Percentiles rank a stretch among this genome's conserved stretches.
Conservation (phyloP, 1,140 invertebrate species). For the Bombus huntii region DNA sequence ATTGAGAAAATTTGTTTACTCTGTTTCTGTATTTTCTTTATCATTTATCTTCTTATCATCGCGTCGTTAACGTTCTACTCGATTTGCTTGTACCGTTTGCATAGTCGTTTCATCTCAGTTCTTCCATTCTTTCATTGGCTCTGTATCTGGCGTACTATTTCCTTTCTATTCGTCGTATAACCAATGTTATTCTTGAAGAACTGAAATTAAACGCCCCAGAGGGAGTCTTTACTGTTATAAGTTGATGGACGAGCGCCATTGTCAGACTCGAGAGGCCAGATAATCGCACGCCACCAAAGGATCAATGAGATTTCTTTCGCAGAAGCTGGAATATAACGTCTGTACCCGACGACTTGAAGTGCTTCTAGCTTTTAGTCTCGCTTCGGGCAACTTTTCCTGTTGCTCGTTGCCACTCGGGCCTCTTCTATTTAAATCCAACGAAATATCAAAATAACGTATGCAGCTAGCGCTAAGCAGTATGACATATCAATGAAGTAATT, state of each 20-base stretch:
- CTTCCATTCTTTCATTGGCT: no score
- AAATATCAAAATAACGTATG: neutral
- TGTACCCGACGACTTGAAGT: neutral
- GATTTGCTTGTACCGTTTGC: no score
- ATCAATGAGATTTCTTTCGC: conserved; percentile 1
- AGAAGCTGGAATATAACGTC: neutral
- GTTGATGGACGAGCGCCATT: neutral
- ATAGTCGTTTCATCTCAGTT: no score
- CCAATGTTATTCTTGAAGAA: neutral
- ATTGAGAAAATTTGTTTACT: neutral
- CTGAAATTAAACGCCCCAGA: neutral
- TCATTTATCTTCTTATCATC: no score
- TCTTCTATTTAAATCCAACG: neutral
- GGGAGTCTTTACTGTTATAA: neutral
- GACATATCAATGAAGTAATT: no score
- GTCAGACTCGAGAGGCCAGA: neutral
- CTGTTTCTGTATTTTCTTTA: no score
- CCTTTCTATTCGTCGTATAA: neutral
- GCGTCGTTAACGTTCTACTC: no score
- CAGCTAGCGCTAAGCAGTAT: no score
- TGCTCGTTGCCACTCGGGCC: no score
- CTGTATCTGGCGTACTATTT: neutral
- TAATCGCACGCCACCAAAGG: neutral
- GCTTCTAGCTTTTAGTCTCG: neutral
- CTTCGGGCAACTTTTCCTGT: neutral